These are phyloP conservation scores for Hafferia zeledoni DNA, from an alignment of 2,797 vertebrate genomes.

Conservation along the genomic window DNA sequence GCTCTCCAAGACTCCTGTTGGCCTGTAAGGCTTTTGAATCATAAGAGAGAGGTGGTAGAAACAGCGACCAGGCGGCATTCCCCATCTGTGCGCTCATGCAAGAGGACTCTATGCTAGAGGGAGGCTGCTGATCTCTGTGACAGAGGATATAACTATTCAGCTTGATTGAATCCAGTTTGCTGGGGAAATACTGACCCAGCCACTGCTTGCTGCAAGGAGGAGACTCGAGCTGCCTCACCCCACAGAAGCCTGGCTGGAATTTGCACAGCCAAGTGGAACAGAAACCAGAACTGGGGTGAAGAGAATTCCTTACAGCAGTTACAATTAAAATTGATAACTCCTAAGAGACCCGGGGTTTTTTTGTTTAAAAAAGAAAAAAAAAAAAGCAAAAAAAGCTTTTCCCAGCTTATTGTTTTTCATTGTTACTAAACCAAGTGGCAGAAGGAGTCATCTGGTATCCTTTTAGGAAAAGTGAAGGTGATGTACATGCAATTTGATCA, in stretches of 20 bases:
- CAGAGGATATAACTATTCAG: neutral
- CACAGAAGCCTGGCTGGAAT: neutral
- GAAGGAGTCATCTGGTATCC: neutral
- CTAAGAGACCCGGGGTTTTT: neutral
- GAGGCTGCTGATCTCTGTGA: neutral
- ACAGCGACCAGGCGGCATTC: neutral
- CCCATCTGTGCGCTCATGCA: neutral
- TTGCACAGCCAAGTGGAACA: neutral
- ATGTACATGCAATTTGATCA: neutral
- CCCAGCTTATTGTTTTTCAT: neutral
- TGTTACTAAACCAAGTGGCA: neutral
- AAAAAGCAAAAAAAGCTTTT: neutral
- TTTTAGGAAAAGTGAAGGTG: neutral
- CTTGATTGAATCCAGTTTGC: neutral
- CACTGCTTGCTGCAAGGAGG: neutral
- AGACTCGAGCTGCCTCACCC: neutral
- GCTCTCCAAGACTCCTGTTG: neutral
- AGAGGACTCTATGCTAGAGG: neutral
- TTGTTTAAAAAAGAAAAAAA: fast-evolving
- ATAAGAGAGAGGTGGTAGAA: neutral
- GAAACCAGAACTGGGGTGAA: neutral
- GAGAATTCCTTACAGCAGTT: neutral
- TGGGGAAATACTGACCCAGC: neutral
- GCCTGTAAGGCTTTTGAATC: neutral
- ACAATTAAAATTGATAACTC: neutral